Percentiles rank a stretch among this genome's conserved stretches.
These are phyloP conservation scores for Ptiloglossa arizonensis DNA, from an alignment of 1,140 invertebrate species.

Conservation along the genomic window DNA sequence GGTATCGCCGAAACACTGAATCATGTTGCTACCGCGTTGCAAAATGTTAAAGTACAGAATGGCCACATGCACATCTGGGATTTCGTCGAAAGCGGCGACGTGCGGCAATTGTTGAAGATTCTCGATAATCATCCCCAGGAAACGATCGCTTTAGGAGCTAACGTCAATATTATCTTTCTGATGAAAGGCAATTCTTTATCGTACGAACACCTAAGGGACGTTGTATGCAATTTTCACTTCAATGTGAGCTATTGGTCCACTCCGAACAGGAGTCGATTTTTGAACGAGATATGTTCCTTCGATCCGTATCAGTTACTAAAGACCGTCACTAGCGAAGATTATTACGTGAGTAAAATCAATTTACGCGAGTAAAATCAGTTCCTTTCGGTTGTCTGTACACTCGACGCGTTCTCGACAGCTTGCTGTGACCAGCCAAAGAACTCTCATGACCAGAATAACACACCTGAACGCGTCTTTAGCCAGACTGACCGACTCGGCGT, in stretches of 20 bases:
- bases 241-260: conserved; percentile 69
- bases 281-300: conserved; percentile 73
- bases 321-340: conserved; percentile 71
- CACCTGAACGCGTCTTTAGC: conserved; percentile 47
- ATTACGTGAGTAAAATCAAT: conserved; percentile 62
- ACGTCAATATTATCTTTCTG: conserved; percentile 56
- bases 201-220: conserved; percentile 61
- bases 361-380: too few relatives aligned
- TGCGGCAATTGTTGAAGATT: conserved; percentile 69
- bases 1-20: conserved; percentile 67
- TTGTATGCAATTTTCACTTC: conserved; percentile 68
- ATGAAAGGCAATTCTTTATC: conserved; percentile 34
- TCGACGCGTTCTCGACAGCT: conserved; percentile 57
- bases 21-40: conserved; percentile 66
- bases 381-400: too few relatives aligned
- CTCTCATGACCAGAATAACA: conserved; percentile 33
- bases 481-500: conserved; percentile 59
- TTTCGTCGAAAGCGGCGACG: conserved; percentile 68
- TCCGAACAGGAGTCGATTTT: conserved; percentile 62
- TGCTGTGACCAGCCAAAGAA: conserved; percentile 8
- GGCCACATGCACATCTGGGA: conserved; percentile 70
- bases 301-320: conserved; percentile 72
- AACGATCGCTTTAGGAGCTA: conserved; percentile 70
- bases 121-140: conserved; percentile 72
- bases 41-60: conserved; percentile 44